Evolutionary conservation across 2,797 vertebrate genomes (phyloP).

Genomic region (Cheracebus regulus): DNA sequence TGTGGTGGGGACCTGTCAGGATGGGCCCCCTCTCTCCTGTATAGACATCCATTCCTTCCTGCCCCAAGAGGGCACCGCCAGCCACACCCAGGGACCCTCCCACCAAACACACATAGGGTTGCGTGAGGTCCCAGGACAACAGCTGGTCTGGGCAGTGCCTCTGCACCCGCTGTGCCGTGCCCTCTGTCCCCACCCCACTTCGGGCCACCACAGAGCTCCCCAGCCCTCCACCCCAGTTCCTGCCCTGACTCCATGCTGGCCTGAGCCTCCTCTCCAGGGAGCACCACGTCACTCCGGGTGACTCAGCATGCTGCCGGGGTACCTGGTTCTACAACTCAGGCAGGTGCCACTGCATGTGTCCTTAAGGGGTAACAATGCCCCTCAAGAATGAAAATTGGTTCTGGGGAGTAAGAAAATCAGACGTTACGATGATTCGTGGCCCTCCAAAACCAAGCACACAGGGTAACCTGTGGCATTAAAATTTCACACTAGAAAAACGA

Average conservation of each 20-base stretch:
- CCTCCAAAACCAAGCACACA: neutral
- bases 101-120: neutral
- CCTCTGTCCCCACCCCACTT: neutral
- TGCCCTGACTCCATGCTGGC: neutral
- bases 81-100: neutral
- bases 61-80: too few species aligned
- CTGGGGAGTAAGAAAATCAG: neutral
- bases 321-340: neutral
- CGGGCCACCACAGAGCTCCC: too few species aligned
- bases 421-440: fast-evolving
- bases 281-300: neutral
- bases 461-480: neutral
- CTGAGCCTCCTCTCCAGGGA: neutral
- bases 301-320: too few species aligned
- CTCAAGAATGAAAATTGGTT: neutral
- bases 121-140: fast-evolving
- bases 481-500: neutral
- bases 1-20: too few species aligned
- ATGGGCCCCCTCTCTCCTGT: neutral
- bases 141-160: neutral
- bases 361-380: neutral
- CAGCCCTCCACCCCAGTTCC: neutral
- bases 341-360: neutral
- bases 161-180: fast-evolving
- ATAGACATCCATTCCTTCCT: neutral